Conservation (phyloP, 2,888 invertebrate species). For the Incurvaria masculella region DNA sequence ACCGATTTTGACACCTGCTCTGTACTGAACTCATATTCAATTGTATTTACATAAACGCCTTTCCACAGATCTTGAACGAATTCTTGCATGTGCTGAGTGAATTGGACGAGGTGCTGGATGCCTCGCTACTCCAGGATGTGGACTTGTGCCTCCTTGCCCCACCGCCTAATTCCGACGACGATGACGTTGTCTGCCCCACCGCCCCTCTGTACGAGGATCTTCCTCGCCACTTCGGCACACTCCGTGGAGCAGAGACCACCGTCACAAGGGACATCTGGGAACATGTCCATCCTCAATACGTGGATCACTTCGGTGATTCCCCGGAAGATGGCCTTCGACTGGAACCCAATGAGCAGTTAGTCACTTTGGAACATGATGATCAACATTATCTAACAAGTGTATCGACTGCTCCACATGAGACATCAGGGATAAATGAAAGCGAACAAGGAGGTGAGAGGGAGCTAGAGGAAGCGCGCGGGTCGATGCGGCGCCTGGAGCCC, state of each 20-base stretch:
- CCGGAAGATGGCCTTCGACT: constrained; percentile 43
- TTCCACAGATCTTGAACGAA: no score
- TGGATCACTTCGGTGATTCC: no score
- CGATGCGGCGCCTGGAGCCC: constrained; percentile 29
- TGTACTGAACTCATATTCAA: no score
- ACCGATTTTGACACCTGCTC: no score
- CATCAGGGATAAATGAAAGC: constrained; percentile 33
- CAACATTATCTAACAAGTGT: constrained; percentile 22
- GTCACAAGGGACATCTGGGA: constrained; percentile 22
- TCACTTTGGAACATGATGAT: constrained; percentile 26
- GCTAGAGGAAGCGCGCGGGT: constrained; percentile 41
- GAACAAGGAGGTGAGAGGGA: constrained; percentile 45
- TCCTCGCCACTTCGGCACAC: constrained; percentile 22
- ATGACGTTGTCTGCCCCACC: constrained; percentile 47
- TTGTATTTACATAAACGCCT: no score
- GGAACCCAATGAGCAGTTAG: constrained; percentile 44
- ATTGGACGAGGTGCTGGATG: constrained; percentile 58
- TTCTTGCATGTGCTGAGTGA: constrained; percentile 57
- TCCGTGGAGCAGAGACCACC: not conserved
- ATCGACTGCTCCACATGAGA: constrained; percentile 29
- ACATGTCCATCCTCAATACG: no score
- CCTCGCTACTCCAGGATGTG: constrained; percentile 44
- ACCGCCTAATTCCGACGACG: constrained; percentile 41
- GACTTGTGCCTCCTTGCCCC: constrained; percentile 35
- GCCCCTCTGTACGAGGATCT: constrained; percentile 35